Percentiles rank a stretch among this genome's conserved stretches.
These are phyloP conservation scores for Caenorhabditis remanei DNA, from an alignment of 1,140 invertebrate species.

Conservation along the genomic window DNA sequence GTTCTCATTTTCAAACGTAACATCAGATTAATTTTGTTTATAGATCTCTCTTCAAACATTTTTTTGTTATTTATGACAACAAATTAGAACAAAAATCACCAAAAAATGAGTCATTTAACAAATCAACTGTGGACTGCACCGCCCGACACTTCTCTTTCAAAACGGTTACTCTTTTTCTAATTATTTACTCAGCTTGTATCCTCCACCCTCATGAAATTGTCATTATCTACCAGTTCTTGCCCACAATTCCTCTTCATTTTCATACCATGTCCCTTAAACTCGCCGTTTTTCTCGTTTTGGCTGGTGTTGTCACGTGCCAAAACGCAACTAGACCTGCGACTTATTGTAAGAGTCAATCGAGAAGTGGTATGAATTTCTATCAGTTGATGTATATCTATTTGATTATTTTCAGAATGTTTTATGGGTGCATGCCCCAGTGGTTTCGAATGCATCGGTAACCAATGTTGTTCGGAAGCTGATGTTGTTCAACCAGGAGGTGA, in stretches of 20 bases:
- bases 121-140: neutral
- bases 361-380: constrained; percentile 6
- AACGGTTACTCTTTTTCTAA: constrained; percentile 3
- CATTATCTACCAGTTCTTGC: neutral
- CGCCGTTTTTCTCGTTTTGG: neutral
- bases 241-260: neutral
- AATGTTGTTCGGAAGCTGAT: constrained; percentile 37
- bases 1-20: too few species aligned
- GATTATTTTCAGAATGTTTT: constrained; percentile 3
- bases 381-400: neutral
- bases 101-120: constrained; percentile 12
- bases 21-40: too few species aligned
- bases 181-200: constrained; percentile 33
- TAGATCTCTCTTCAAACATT: too few species aligned
- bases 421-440: constrained; percentile 22
- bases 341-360: constrained; percentile 28
- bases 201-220: neutral
- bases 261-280: constrained; percentile 16
- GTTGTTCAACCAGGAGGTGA: constrained; percentile 46
- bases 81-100: constrained; percentile 5
- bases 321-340: neutral
- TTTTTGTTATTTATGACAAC: neutral
- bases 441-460: constrained; percentile 23
- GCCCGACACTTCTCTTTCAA: neutral
- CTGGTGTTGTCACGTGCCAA: neutral